A percentile compares a stretch with the other conserved stretches of the same genome.
Evolutionary conservation across 2,113 vertebrate species (phyloP).

Genomic region (Phyllopteryx taeniolatus): DNA sequence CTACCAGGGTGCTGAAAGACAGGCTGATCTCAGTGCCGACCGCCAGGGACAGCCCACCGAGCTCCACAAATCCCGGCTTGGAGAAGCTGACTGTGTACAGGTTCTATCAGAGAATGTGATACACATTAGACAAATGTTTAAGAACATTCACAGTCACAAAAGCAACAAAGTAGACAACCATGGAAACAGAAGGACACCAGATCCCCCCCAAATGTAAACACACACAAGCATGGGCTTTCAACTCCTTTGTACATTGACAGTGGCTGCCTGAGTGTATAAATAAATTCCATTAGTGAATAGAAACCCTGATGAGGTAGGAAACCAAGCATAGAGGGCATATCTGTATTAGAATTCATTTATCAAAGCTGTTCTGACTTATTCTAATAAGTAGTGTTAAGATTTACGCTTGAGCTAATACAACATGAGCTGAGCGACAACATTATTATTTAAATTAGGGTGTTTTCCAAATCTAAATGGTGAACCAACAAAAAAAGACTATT

Average conservation of each 20-base stretch:
- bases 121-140: conserved; percentile 1
- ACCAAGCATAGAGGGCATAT: neutral
- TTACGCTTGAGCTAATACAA: neutral
- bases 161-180: neutral
- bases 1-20: conserved; percentile 91
- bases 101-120: conserved; percentile 73
- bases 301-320: conserved; percentile 15
- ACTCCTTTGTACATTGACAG: neutral
- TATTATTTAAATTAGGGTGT: neutral
- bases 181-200: neutral
- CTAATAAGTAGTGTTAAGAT: neutral
- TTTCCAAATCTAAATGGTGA: neutral
- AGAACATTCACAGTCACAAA: neutral
- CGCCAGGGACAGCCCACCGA: conserved; percentile 75
- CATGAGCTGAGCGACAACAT: neutral
- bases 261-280: neutral
- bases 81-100: conserved; percentile 90
- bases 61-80: conserved; percentile 86
- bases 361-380: neutral
- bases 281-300: conserved; percentile 9
- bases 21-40: conserved; percentile 89
- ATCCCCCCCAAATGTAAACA: neutral
- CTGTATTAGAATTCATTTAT: neutral
- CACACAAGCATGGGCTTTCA: conserved; percentile 11
- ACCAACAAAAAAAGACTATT: too few relatives aligned